Evolutionary conservation across 1,140 invertebrate genomes (phyloP), one percentile per base, ranked within the genome.

Genomic region (Lasaia peninsularis): DNA sequence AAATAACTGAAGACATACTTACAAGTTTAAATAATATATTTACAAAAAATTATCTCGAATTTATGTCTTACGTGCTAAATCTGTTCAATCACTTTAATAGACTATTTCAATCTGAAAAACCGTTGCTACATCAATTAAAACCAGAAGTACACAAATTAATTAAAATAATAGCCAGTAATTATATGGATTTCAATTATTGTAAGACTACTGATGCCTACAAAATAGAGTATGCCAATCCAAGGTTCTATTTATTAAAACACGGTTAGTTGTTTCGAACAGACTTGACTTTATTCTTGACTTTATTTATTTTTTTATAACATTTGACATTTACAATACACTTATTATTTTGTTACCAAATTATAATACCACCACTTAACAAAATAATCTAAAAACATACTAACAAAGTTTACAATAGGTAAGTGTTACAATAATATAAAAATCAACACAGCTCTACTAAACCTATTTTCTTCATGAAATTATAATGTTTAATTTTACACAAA

Each of bases 341-440:
- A 35, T 35, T 35, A 35, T 35, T 35, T 35, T 35, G 34, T 35
- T 35, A 35, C 34, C 34, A 35, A 35, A 35, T 35, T 35, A 35
- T 35, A 35, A 35, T 35, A 35, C 34, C 34, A 35, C 34, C 34
- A 35, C 34, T 35, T 35, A 35, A 35, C 34, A 35, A 35, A 35
- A 35, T 12, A 35, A 35, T 35, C 34, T 35, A 35, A 35, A 35
- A 35, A 11, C 11, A 35, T 35, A 35, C 34, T 35, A 35, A n/a
- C 10, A n/a, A 35, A 35, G 11, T n/a, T n/a, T 35, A 35, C 32
- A 35, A 35, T n/a, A 35, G 34, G 34, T 35, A 35, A 35, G 34
- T 35, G 11, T 35, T n/a, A n/a, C 10, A 35, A n/a, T 35, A 11
- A 35, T 11, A n/a, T n/a, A 14, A 35, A 35, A n/a, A 35, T n/a